phyloP scores from a whole-genome alignment of 2,888 invertebrate species.

The Pandemis heparana region DNA sequence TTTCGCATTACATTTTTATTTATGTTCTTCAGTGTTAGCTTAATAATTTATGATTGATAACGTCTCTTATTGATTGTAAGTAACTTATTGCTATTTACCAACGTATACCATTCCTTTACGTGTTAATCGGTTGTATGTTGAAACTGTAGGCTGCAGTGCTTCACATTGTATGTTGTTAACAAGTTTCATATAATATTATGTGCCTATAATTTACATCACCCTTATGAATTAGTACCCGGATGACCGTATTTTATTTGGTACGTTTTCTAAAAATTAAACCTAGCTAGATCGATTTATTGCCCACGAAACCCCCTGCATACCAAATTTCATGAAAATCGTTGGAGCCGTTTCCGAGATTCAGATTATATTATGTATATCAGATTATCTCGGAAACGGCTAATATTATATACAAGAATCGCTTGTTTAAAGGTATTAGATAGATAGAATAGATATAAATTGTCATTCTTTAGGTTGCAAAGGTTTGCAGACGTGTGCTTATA shows the following conservation, averaged over 20 bases:
- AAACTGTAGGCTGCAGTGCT: not conserved
- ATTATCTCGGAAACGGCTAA: too few species aligned
- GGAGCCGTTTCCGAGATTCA: too few species aligned
- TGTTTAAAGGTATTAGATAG: too few species aligned
- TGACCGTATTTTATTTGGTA: too few species aligned
- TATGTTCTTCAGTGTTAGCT: conserved; percentile 46
- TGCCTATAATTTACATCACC: not conserved
- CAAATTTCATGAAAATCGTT: too few species aligned
- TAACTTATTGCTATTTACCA: conserved; percentile 9
- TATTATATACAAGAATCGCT: too few species aligned
- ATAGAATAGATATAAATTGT: not conserved
- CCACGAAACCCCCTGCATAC: too few species aligned
- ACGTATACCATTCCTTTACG: conserved; percentile 14
- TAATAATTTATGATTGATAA: conserved; percentile 43
- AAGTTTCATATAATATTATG: not conserved
- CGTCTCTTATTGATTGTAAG: conserved; percentile 35
- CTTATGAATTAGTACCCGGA: not conserved
- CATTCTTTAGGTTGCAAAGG: not conserved
- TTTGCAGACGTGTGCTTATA: not conserved
- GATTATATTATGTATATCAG: too few species aligned
- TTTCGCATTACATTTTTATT: conserved; percentile 47
- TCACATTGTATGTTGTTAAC: not conserved
- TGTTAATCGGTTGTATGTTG: conserved; percentile 14
- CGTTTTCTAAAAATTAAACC: too few species aligned
- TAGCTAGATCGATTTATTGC: too few species aligned